A percentile compares a stretch with the other conserved stretches of the same genome.
Conservation (phyloP, 2,888 invertebrate species). For the Incurvaria masculella region DNA sequence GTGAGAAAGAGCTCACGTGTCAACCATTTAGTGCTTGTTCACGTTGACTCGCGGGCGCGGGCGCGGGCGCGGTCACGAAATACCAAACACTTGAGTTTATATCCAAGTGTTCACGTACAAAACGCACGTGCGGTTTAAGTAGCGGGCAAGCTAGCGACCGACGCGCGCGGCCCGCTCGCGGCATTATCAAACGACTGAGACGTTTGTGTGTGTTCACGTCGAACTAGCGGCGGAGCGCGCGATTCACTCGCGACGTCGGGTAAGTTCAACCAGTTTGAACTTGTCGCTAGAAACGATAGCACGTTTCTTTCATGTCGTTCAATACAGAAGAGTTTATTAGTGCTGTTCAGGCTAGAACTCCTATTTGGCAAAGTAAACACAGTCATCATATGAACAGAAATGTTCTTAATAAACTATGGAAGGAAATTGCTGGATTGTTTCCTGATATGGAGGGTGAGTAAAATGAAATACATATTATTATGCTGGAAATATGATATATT, state of each 20-base stretch:
- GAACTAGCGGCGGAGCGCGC: slow-evolving; percentile 18
- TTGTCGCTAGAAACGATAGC: slow-evolving; percentile 8
- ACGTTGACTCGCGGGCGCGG: slow-evolving; percentile 13
- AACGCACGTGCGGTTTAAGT: slow-evolving; percentile 18
- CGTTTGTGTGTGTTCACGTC: slow-evolving; percentile 19
- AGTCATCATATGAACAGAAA: slow-evolving; percentile 17
- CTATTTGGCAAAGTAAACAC: slow-evolving; percentile 14
- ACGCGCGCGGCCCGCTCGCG: slow-evolving; percentile 14
- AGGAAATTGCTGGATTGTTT: slow-evolving; percentile 17
- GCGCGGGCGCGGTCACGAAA: slow-evolving; percentile 13
- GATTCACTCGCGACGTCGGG: slow-evolving; percentile 16
- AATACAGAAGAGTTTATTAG: slow-evolving; percentile 6
- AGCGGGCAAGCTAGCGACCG: slow-evolving; percentile 17
- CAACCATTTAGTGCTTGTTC: too few relatives aligned
- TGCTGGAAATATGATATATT: too few relatives aligned
- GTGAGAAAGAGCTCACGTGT: too few relatives aligned
- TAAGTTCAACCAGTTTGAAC: slow-evolving; percentile 17
- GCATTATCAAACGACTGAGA: slow-evolving; percentile 15
- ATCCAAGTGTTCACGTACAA: slow-evolving; percentile 18
- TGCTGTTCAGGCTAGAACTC: slow-evolving; percentile 8
- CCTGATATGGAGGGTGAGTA: slow-evolving; percentile 18
- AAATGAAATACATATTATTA: slow-evolving; percentile 14
- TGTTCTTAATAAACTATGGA: slow-evolving; percentile 15
- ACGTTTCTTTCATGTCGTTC: slow-evolving; percentile 4
- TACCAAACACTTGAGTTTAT: slow-evolving; percentile 17